A percentile compares a stretch with the other conserved stretches of the same genome.
Evolutionary conservation across 2,797 vertebrate species (phyloP).

Genomic region (Platalea minor): DNA sequence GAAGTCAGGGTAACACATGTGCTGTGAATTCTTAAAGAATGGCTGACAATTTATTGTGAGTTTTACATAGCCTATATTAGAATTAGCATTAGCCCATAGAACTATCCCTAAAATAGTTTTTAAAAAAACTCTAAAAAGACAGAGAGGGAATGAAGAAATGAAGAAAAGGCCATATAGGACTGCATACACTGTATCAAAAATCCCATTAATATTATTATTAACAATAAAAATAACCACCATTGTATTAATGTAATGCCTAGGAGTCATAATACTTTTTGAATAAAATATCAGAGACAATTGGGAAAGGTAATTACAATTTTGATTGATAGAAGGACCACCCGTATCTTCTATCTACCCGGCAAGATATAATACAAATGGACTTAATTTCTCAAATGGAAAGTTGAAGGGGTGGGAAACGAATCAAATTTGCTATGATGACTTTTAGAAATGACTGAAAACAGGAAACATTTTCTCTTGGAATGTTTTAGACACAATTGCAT

Average conservation of each 20-base stretch:
- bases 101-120: background rate
- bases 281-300: constrained; percentile 26
- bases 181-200: background rate
- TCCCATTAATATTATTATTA: constrained; percentile 9
- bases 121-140: background rate
- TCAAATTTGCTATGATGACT: background rate
- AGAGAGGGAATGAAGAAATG: background rate
- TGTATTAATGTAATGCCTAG: constrained; percentile 12
- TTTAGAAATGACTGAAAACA: background rate
- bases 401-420: background rate
- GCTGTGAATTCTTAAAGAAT: constrained; percentile 22
- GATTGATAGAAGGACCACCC: constrained; percentile 52
- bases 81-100: background rate
- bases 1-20: constrained; percentile 24
- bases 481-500: background rate
- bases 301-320: constrained; percentile 50
- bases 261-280: constrained; percentile 36
- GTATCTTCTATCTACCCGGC: background rate
- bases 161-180: background rate
- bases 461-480: background rate
- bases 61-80: background rate
- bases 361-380: background rate
- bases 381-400: constrained; percentile 21
- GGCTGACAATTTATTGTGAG: background rate
- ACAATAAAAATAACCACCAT: constrained; percentile 48